Evolutionary conservation across 2,797 vertebrate genomes (phyloP).

Genomic region (Otus scops): DNA sequence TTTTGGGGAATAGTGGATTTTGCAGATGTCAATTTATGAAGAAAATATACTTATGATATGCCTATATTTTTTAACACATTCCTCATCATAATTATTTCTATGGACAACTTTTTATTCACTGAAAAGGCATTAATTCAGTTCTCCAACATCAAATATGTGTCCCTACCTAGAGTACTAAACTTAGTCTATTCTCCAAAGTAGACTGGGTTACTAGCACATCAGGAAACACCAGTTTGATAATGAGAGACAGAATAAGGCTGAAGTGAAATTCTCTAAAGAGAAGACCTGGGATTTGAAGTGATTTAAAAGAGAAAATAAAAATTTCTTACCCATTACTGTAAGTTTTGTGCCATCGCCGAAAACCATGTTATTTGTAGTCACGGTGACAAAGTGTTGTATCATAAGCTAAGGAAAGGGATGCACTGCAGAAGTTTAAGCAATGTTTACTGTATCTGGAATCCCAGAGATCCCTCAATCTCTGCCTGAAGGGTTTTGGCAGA

Average conservation of each 20-base stretch:
- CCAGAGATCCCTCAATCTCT: background rate
- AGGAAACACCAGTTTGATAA: constrained; percentile 3
- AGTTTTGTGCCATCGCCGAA: constrained; percentile 69
- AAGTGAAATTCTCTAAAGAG: background rate
- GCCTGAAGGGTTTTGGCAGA: background rate
- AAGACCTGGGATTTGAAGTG: background rate
- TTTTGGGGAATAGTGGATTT: background rate
- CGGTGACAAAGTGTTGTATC: constrained; percentile 2
- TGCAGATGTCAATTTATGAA: background rate
- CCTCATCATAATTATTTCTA: background rate
- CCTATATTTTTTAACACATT: background rate
- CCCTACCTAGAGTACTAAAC: constrained; percentile 72
- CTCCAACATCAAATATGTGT: background rate
- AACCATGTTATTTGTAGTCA: background rate
- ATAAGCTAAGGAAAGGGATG: background rate
- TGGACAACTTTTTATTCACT: background rate
- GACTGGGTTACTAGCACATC: constrained; percentile 67
- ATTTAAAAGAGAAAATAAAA: background rate
- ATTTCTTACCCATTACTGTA: constrained; percentile 68
- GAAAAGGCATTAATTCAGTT: background rate
- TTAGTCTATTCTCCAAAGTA: constrained; percentile 73
- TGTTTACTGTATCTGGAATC: background rate
- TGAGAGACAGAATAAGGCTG: constrained; percentile 1
- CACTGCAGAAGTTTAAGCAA: background rate
- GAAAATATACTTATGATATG: background rate